A percentile compares a stretch with the other conserved stretches of the same genome.
These are phyloP conservation scores for Chirona hameri DNA, from an alignment of 2,888 invertebrate species.

Conservation along the genomic window DNA sequence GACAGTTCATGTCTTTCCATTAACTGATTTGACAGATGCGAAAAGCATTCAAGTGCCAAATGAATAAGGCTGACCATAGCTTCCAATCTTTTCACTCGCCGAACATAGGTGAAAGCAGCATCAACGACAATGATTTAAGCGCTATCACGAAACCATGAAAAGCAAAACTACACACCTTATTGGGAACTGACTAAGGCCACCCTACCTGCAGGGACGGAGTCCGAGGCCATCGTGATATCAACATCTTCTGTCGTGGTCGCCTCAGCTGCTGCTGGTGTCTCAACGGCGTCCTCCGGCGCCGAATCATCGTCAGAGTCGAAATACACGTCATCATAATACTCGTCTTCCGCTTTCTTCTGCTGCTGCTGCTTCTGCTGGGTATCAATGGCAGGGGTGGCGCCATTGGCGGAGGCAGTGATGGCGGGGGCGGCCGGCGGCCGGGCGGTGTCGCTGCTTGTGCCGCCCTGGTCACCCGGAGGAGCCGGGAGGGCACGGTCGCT, in stretches of 20 bases:
- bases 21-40: too few species aligned
- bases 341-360: neutral
- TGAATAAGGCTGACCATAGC: too few species aligned
- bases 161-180: too few species aligned
- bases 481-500: neutral
- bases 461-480: neutral
- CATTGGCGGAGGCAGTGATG: neutral
- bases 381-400: neutral
- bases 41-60: too few species aligned
- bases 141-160: too few species aligned
- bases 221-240: neutral
- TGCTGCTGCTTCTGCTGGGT: neutral
- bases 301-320: conserved; percentile 44
- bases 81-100: too few species aligned
- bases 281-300: conserved; percentile 33
- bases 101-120: too few species aligned
- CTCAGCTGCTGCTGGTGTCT: neutral
- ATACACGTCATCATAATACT: conserved; percentile 42
- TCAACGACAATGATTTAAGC: too few species aligned
- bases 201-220: too few species aligned
- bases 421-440: neutral
- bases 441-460: neutral
- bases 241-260: neutral
- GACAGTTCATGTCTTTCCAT: too few species aligned
- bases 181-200: neutral